Evolutionary conservation across 2,797 vertebrate genomes (phyloP), one percentile per base, ranked within the genome.

Genomic region (Microctenopoma steveboyesi): DNA sequence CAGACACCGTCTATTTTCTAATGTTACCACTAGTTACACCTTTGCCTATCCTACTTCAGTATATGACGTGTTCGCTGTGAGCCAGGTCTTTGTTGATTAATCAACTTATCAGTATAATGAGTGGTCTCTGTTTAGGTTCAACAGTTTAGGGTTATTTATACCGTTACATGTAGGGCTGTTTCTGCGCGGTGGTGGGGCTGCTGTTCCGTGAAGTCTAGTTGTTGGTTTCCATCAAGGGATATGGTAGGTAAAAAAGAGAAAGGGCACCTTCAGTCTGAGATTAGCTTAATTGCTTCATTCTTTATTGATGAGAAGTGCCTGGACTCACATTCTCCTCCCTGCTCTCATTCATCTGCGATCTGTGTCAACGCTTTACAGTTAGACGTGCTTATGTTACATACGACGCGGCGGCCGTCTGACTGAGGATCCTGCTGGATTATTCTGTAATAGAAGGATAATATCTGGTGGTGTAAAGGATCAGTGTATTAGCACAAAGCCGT

Each of bases 271-370:
- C 87, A 86, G 81, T 88, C 82, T 83, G 74, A 90, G 86, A 90
- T 90, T 82, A 89, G 65, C 67, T 88, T 90, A 91, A 91, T 92
- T 90, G 89, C 86, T 82, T 90, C 85, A 90, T 91, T 91, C 82
- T 74, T 90, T 91, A 93, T 89, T 92, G 86, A 90, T 90, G 84
- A 88, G 83, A 85, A 89, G 83, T 81, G 72, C 78, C 75, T 49
- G 52, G 57, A 82, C 78, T 16, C 69, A 18, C 74, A 30, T 72
- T 13, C 47, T 16, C 50, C 15, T 54, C 51, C 60, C 50, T 68
- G 45, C 66, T 74, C 72, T 65, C 74, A 72, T 71, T 78, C 76
- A 74, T 75, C 63, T 80, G 74, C 74, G 72, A 74, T 81, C 69
- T 6, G 47, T 45, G 49, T 65, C 53, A 53, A 47, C 56, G 74